These are phyloP conservation scores for Lepus timidus DNA, from an alignment of 2,113 vertebrate genomes.

Conservation along the genomic window DNA sequence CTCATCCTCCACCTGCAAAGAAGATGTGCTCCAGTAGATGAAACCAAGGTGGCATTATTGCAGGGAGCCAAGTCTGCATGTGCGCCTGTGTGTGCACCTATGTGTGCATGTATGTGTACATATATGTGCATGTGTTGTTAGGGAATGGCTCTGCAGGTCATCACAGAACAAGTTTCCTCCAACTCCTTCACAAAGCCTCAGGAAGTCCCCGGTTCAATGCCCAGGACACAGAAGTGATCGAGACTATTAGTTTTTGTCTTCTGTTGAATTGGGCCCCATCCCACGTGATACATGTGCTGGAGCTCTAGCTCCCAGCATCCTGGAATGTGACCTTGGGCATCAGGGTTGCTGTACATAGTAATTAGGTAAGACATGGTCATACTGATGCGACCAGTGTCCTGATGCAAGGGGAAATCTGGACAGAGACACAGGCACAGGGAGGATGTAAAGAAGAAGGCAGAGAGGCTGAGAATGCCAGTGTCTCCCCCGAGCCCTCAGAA, in stretches of 20 bases:
- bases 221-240: neutral
- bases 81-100: no score
- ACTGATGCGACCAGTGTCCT: neutral
- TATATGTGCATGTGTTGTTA: neutral
- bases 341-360: no score
- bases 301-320: no score
- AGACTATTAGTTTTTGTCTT: neutral
- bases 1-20: neutral
- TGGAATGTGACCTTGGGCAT: no score
- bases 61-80: neutral
- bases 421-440: neutral
- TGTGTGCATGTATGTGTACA: neutral
- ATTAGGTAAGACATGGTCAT: no score
- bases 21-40: neutral
- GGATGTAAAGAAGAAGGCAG: neutral
- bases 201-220: neutral
- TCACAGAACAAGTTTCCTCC: neutral
- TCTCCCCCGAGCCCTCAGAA: no score
- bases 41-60: neutral
- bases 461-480: neutral
- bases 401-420: neutral
- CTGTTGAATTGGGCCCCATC: neutral
- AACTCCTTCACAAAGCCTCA: neutral
- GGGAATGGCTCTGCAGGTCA: neutral
- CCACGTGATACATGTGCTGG: no score